Conservation (phyloP, 2,113 vertebrate genomes). For the Vidua macroura region DNA sequence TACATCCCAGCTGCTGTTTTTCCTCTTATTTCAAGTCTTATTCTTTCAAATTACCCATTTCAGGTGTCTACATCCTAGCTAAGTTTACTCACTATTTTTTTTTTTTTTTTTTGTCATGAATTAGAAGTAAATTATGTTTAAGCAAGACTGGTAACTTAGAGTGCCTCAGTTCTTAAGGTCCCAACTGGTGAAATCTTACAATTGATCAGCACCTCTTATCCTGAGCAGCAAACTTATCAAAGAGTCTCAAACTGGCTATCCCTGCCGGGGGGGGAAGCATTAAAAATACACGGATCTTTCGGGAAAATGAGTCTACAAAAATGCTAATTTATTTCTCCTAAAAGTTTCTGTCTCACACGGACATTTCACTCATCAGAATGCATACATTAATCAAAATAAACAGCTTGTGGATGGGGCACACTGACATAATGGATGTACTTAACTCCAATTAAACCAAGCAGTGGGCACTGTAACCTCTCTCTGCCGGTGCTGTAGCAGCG, state of each 20-base stretch:
- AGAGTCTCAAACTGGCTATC: neutral
- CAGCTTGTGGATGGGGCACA: constrained; percentile 33
- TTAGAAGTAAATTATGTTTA: neutral
- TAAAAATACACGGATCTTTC: neutral
- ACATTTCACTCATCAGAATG: neutral
- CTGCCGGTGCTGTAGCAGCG: neutral
- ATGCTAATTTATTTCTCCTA: neutral
- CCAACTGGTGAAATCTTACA: neutral
- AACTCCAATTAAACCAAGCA: constrained; percentile 69
- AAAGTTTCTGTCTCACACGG: neutral
- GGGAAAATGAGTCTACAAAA: neutral
- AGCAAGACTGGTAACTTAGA: neutral
- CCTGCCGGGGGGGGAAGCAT: neutral
- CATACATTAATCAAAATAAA: constrained; percentile 69
- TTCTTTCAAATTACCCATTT: neutral
- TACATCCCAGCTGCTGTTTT: neutral
- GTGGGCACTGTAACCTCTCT: constrained; percentile 46
- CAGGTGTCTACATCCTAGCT: neutral
- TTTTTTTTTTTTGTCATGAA: neutral
- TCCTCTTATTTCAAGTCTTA: neutral
- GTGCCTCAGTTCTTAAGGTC: neutral
- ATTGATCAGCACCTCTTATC: neutral
- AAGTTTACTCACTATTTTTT: neutral
- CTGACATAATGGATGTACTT: constrained; percentile 52
- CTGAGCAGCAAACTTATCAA: neutral